Evolutionary conservation across 2,888 invertebrate species (phyloP), one percentile per base, ranked within the genome.

Genomic region (Dichetophora obliterata): DNA sequence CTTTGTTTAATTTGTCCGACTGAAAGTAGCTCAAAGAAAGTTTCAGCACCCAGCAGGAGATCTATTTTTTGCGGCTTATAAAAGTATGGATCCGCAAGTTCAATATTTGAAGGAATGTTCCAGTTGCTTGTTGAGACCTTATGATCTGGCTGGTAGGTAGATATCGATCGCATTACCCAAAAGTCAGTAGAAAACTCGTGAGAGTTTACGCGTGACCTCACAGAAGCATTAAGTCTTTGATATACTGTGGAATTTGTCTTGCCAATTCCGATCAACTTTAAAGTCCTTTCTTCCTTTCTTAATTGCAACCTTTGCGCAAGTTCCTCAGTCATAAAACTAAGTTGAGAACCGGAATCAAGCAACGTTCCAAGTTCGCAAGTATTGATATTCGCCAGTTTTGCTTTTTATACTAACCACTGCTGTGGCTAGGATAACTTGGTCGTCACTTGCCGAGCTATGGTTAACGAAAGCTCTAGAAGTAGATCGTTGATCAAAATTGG

Each of bases 121-220:
- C 75, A 75, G 31, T 75, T 43, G n/a, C 70, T 57, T 9, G 57
- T 75, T 4, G 54, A 14, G 14, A 75, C 37, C 5, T 31, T 31
- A 31, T 31, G 31, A 31, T 31, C 31, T 31, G 31, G 31, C 31
- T 31, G 31, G 5, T 31, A 31, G 3, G 31, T 31, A 31, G 31
- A 31, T 3, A 65, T 74, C 0, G 43, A 31, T 16, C 69, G 70
- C 69, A 77, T 37, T 3, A 77, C 68, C 24, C 54, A 22, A 27
- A 75, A 70, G 48, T 75, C 75, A 11, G 63, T n/a, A 6, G n/a
- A 43, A 50, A 75, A 75, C 24, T 75, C 71, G 66, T 75, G 48
- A 65, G 48, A n/a, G 52, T 75, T 75, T 0, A 71, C 27, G 2
- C 61, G 31, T 54, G 77, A 75, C 11, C 61, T 75, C n/a, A 74